A percentile compares a stretch with the other conserved stretches of the same genome.
phyloP scores from a whole-genome alignment of 2,113 vertebrate genomes.

The Hystrix cristata region DNA sequence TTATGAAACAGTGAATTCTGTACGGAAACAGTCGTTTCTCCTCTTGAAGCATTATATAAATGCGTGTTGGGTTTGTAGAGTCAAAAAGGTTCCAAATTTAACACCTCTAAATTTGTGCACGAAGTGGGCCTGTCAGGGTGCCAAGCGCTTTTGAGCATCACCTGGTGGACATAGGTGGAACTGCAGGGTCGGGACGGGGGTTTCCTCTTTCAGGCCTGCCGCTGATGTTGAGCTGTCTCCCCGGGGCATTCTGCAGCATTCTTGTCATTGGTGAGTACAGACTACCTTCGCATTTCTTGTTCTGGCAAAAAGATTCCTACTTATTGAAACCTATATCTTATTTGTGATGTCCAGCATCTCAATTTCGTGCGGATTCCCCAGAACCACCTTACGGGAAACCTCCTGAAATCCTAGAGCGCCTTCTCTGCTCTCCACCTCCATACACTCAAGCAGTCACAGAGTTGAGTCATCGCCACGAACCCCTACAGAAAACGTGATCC shows the following conservation, averaged over 20 bases:
- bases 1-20: neutral
- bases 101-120: accelerated
- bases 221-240: neutral
- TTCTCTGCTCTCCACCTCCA: neutral
- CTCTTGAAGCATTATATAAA: neutral
- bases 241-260: neutral
- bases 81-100: neutral
- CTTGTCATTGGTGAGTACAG: neutral
- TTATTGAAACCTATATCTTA: neutral
- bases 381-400: neutral
- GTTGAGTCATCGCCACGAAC: neutral
- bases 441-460: neutral
- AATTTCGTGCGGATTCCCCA: neutral
- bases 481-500: neutral
- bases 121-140: neutral
- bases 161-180: neutral
- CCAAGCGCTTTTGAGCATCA: neutral
- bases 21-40: neutral
- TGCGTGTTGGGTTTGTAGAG: neutral
- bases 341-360: neutral
- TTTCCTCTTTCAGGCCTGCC: neutral
- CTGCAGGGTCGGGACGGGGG: no score
- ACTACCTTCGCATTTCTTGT: neutral
- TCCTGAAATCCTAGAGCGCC: neutral
- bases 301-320: neutral